Evolutionary conservation across 2,797 vertebrate genomes (phyloP).

Genomic region (Pogoniulus pusillus): DNA sequence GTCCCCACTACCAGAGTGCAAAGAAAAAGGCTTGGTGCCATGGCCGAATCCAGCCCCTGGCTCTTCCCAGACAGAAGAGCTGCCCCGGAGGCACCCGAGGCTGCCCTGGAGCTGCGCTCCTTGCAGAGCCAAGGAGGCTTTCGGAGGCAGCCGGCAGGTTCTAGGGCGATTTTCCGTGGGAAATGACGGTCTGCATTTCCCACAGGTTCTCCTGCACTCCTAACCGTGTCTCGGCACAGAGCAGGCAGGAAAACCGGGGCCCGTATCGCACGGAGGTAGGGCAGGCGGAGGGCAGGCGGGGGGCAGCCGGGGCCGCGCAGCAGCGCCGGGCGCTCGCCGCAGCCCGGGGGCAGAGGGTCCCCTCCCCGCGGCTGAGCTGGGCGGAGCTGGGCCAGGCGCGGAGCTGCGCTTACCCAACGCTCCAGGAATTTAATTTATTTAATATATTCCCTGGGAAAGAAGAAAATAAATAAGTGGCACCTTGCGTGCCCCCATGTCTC

Average conservation of each 20-base stretch:
- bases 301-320: neutral
- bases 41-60: neutral
- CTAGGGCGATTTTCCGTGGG: rapidly evolving
- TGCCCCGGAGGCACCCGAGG: rapidly evolving
- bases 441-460: conserved; percentile 69
- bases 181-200: neutral
- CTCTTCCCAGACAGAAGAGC: neutral
- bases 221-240: neutral
- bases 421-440: conserved; percentile 72
- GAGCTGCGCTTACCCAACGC: conserved; percentile 41
- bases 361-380: neutral
- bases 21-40: neutral
- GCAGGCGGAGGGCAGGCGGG: rapidly evolving
- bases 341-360: neutral
- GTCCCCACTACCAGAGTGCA: neutral
- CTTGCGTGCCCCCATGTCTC: conserved; percentile 51
- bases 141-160: neutral
- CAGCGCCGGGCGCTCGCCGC: neutral
- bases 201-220: neutral
- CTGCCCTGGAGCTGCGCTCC: neutral
- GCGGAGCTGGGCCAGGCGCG: neutral
- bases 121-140: neutral
- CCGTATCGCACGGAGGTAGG: neutral
- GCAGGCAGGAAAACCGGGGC: neutral
- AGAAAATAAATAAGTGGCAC: conserved; percentile 69